Conservation (phyloP, 2,113 vertebrate genomes). For the Sebastes schlegelii region DNA sequence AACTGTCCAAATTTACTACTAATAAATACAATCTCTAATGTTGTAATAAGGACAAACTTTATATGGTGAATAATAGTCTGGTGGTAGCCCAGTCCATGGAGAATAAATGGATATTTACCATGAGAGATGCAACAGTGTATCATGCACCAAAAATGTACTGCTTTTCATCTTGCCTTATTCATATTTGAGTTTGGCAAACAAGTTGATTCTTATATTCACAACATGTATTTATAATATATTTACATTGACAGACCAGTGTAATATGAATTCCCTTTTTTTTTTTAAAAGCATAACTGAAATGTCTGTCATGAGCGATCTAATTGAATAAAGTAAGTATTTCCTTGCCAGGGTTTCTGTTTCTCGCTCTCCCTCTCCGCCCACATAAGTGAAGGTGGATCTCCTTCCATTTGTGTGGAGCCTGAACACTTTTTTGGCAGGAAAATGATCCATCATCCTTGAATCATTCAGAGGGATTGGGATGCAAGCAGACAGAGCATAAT, state of each 20-base stretch:
- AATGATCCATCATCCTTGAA: constrained; percentile 51
- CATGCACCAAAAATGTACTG: neutral
- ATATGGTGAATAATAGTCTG: neutral
- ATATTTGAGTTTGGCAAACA: neutral
- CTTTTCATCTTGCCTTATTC: neutral
- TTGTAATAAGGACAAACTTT: neutral
- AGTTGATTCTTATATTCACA: neutral
- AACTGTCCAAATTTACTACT: neutral
- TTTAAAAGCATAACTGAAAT: constrained; percentile 1
- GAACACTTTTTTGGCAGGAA: constrained; percentile 48
- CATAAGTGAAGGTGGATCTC: constrained; percentile 31
- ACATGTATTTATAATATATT: constrained; percentile 15
- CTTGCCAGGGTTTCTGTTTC: constrained; percentile 42
- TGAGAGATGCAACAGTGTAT: neutral
- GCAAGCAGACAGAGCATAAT: constrained; percentile 34
- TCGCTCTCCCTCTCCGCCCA: constrained; percentile 31
- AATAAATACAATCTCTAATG: neutral
- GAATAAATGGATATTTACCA: neutral
- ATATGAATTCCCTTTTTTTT: constrained; percentile 38
- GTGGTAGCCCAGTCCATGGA: neutral
- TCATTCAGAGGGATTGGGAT: constrained; percentile 39
- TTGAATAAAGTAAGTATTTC: constrained; percentile 52
- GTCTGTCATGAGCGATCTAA: constrained; percentile 52
- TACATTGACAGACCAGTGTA: constrained; percentile 48
- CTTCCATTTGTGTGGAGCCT: constrained; percentile 24